phyloP scores from a whole-genome alignment of 2,888 invertebrate genomes.

The Mesodorylaimus sp. region DNA sequence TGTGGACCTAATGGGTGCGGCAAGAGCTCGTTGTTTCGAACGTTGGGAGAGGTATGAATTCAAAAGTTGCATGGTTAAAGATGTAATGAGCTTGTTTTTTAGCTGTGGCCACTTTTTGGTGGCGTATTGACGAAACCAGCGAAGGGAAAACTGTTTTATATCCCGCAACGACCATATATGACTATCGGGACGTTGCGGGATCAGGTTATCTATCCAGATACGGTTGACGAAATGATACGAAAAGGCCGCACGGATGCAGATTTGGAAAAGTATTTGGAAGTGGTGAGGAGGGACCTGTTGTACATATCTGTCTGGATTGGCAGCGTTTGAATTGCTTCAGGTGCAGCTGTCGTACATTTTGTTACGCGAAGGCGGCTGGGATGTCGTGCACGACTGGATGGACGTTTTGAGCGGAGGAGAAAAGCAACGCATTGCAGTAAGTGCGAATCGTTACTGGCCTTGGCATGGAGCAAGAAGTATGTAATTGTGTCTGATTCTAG shows the following conservation, averaged over 20 bases:
- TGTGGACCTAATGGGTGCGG: slow-evolving; percentile 95
- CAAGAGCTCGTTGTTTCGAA: slow-evolving; percentile 80
- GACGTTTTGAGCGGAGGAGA: slow-evolving; percentile 39
- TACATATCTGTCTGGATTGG: no score
- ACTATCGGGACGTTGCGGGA: slow-evolving; percentile 76
- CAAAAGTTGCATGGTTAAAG: no score
- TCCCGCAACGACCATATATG: slow-evolving; percentile 66
- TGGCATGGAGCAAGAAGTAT: slow-evolving; percentile 27
- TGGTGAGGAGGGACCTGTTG: no score
- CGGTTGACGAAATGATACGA: slow-evolving; percentile 49
- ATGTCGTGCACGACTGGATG: slow-evolving; percentile 76
- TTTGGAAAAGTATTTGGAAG: slow-evolving; percentile 51
- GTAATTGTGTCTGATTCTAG: slow-evolving; percentile 8
- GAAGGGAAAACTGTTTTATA: slow-evolving; percentile 33
- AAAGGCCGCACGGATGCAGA: slow-evolving; percentile 51
- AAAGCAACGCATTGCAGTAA: slow-evolving; percentile 39
- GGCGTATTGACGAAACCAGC: slow-evolving; percentile 31
- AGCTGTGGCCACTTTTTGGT: slow-evolving; percentile 38
- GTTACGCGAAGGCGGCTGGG: slow-evolving; percentile 61
- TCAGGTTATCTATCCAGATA: slow-evolving; percentile 89
- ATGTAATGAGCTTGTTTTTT: slow-evolving; percentile 90
- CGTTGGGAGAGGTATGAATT: slow-evolving; percentile 63
- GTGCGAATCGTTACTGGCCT: slow-evolving; percentile 60
- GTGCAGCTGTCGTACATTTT: slow-evolving; percentile 65
- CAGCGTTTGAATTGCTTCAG: neutral